Percentiles rank a stretch among this genome's conserved stretches.
These are phyloP conservation scores for Seriola aureovittata DNA, from an alignment of 2,113 vertebrate genomes.

Conservation along the genomic window DNA sequence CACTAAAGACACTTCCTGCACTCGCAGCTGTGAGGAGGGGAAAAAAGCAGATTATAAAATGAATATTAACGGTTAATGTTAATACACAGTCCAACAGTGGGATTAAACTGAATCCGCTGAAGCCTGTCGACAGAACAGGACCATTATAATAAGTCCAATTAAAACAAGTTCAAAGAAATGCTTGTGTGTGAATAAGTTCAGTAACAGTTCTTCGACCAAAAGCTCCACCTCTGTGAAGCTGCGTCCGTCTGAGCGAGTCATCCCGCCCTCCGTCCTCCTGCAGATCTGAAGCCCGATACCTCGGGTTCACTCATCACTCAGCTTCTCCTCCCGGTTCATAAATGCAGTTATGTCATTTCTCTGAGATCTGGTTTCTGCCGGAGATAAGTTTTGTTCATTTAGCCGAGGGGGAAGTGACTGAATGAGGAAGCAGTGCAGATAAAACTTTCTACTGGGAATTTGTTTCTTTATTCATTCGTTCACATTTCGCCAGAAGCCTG, in stretches of 20 bases:
- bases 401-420: neutral
- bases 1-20: too few relatives aligned
- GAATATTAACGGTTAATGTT: neutral
- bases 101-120: neutral
- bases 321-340: neutral
- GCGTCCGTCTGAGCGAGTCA: conserved; percentile 8
- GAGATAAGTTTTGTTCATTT: neutral
- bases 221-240: conserved; percentile 46
- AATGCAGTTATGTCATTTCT: neutral
- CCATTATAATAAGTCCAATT: neutral
- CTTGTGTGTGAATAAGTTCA: conserved; percentile 19
- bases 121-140: neutral
- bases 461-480: too few relatives aligned
- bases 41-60: too few relatives aligned
- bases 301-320: neutral
- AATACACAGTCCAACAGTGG: neutral
- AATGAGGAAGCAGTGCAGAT: neutral
- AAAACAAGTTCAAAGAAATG: neutral
- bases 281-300: neutral
- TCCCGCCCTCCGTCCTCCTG: conserved; percentile 8
- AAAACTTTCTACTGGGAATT: too few relatives aligned
- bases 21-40: too few relatives aligned
- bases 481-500: too few relatives aligned
- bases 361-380: neutral
- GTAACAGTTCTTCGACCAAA: neutral